Evolutionary conservation across 2,888 invertebrate species (phyloP).

Genomic region (Subacronicta megacephala): DNA sequence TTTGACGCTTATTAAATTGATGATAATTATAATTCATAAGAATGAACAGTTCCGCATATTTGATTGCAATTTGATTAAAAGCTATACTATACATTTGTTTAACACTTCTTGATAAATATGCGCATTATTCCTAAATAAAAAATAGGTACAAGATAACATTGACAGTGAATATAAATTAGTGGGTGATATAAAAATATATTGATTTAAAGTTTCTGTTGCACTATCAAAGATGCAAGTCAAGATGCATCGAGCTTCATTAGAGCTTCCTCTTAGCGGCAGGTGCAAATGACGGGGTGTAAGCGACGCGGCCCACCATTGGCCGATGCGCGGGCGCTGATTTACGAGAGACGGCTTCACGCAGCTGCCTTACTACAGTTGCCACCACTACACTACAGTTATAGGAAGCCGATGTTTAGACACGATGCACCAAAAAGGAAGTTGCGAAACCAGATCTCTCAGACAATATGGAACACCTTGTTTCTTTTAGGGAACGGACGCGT

Average conservation of each 20-base stretch:
- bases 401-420: constrained; percentile 77
- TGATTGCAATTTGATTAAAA: too few species aligned
- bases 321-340: constrained; percentile 79
- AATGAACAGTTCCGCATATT: too few species aligned
- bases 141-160: neutral
- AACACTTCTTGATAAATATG: too few species aligned
- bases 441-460: constrained; percentile 62
- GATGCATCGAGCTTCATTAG: constrained; percentile 70
- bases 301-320: constrained; percentile 69
- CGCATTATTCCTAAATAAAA: neutral
- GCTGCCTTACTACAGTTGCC: constrained; percentile 72
- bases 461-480: constrained; percentile 43
- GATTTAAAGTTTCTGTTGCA: constrained; percentile 26
- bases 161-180: neutral
- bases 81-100: too few species aligned
- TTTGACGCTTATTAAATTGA: constrained; percentile 29
- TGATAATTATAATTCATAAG: constrained; percentile 20
- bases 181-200: neutral
- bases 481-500: constrained; percentile 12
- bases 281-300: constrained; percentile 71
- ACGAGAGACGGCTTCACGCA: constrained; percentile 68
- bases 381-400: constrained; percentile 62
- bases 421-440: constrained; percentile 70
- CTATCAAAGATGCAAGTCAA: constrained; percentile 53
- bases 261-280: constrained; percentile 83